A percentile compares a stretch with the other conserved stretches of the same genome.
Evolutionary conservation across 2,113 vertebrate genomes (phyloP).

Genomic region (Phodopus roborovskii): DNA sequence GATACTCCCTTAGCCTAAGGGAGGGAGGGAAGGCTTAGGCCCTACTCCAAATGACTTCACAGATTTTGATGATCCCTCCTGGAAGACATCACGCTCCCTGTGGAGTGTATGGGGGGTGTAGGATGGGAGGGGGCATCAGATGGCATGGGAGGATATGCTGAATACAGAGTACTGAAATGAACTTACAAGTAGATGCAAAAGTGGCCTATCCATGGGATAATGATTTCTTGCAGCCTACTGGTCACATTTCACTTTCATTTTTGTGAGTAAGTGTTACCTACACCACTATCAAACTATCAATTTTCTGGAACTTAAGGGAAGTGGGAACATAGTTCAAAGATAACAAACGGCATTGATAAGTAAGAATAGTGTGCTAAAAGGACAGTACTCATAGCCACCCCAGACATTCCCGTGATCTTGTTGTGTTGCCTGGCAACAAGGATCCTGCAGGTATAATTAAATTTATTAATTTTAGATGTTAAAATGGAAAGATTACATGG

Average conservation of each 20-base stretch:
- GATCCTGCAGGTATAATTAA: slow-evolving; percentile 48
- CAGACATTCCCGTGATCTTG: not conserved
- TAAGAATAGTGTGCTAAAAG: not conserved
- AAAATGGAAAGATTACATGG: not conserved
- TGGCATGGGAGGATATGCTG: not conserved
- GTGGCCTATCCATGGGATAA: not conserved
- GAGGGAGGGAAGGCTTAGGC: too few relatives aligned
- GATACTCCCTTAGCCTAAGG: too few relatives aligned
- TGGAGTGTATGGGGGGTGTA: too few relatives aligned
- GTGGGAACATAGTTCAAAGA: slow-evolving; percentile 18
- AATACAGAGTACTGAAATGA: not conserved
- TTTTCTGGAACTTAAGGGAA: not conserved
- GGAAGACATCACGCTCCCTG: too few relatives aligned
- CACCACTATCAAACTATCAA: not conserved
- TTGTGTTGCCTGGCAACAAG: not conserved
- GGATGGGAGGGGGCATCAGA: too few relatives aligned
- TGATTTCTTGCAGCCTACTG: not conserved
- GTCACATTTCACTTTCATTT: not conserved
- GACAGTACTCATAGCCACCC: not conserved
- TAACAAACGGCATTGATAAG: not conserved
- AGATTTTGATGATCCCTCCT: too few relatives aligned
- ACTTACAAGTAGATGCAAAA: slow-evolving; percentile 1
- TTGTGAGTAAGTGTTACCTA: not conserved
- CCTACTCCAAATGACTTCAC: too few relatives aligned
- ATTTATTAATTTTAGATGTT: not conserved